Evolutionary conservation across 1,140 invertebrate species (phyloP), one percentile per base, ranked within the genome.

Genomic region (Dendrolimus punctatus): DNA sequence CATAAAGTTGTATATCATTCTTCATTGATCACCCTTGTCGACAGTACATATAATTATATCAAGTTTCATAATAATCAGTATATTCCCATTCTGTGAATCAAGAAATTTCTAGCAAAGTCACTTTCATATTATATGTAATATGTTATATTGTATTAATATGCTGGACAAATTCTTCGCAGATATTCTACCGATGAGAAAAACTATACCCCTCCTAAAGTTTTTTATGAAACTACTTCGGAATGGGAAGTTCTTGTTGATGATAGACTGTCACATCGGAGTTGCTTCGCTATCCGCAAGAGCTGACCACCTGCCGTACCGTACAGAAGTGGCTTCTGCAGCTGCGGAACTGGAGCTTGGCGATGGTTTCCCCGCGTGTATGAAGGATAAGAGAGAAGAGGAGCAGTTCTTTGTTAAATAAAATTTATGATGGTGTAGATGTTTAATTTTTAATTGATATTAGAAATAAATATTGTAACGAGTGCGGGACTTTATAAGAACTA

Each of bases 141-240:
- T n/a, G n/a, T n/a, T n/a, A n/a, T 23, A 23, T 23, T 23, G 3
- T 23, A 23, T 23, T 23, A 23, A 23, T 23, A 23, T 23, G 23
- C 23, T 23, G 23, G 23, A 23, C 23, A 3, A 40, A 5, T 39
- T 45, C 52, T 53, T 64, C 65, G 0, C 57, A 81, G 79, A 68
- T 47, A 65, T 76, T 39, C 39, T 65, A 6, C 71, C 70, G n/a
- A 46, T 43, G n/a, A 58, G 54, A 9, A 66, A 58, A 9, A 43
- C 55, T 5, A 72, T 84, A 4, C 68, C 71, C 1, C 60, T 81
- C 0, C 48, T 80, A 0, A 76, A 70, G 46, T 76, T 84, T 46
- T 62, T 71, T 9, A 57, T 84, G 51, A 84, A 80, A 50, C 45
- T 84, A 51, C 4, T 81, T 3, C 46, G 52, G 5, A 49, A 63